Conservation (phyloP, 2,888 invertebrate species). For the Ecliptopera silaceata region DNA sequence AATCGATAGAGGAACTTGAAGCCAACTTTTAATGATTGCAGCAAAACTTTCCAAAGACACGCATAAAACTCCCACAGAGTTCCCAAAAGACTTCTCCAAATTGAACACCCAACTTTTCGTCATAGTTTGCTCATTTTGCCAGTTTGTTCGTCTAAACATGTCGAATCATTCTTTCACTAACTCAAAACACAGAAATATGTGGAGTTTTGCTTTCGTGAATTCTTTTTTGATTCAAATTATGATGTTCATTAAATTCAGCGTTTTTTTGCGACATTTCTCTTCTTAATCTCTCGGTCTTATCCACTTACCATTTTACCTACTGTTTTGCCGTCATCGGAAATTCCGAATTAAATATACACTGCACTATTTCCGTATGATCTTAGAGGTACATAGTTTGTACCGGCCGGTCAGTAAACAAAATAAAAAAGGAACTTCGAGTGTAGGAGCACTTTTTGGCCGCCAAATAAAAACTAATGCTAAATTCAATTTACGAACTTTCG, state of each 20-base stretch:
- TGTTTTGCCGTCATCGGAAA: not conserved
- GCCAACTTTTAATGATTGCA: constrained; percentile 43
- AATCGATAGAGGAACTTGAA: constrained; percentile 36
- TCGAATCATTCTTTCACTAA: constrained; percentile 6
- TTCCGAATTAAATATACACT: constrained; percentile 17
- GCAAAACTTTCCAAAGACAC: constrained; percentile 35
- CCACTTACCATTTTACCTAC: not conserved
- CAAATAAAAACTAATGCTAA: constrained; percentile 17
- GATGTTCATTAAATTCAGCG: constrained; percentile 26
- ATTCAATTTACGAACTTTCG: constrained; percentile 31
- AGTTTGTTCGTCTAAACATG: constrained; percentile 4
- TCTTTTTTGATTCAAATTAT: constrained; percentile 26
- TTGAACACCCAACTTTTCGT: constrained; percentile 15
- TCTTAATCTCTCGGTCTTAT: constrained; percentile 5
- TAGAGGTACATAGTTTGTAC: not conserved
- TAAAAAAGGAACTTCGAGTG: constrained; percentile 9
- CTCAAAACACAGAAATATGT: too few species aligned
- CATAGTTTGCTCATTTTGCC: constrained; percentile 6
- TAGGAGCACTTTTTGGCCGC: too few species aligned
- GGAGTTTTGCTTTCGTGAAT: constrained; percentile 20
- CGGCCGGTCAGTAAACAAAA: constrained; percentile 17
- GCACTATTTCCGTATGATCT: not conserved
- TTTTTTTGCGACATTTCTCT: constrained; percentile 16
- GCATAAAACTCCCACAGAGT: constrained; percentile 25
- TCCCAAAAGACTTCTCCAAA: constrained; percentile 16